Percentiles rank a stretch among this genome's conserved stretches.
These are phyloP conservation scores for Armadillidium nasatum DNA, from an alignment of 1,140 invertebrate species.

Conservation along the genomic window DNA sequence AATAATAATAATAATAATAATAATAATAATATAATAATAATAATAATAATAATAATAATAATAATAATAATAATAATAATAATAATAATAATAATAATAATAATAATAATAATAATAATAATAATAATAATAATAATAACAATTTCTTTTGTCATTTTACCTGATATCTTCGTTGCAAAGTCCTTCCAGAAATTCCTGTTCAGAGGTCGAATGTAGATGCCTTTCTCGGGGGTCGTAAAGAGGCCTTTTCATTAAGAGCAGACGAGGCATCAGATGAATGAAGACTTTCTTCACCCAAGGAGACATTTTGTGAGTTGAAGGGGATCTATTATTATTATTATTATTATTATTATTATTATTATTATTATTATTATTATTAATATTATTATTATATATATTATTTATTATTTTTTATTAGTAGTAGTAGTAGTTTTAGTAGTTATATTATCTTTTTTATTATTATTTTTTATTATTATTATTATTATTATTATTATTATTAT, in stretches of 20 bases:
- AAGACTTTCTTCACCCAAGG: constrained; percentile 82
- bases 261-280: constrained; percentile 77
- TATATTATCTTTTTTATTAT: neutral
- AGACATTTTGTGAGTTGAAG: constrained; percentile 93
- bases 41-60: too few species aligned
- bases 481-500: too few species aligned
- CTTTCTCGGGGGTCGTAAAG: constrained; percentile 71
- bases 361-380: neutral
- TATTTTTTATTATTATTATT: neutral
- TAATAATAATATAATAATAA: too few species aligned
- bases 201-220: constrained; percentile 13
- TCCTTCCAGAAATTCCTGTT: constrained; percentile 20
- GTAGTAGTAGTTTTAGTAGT: too few species aligned
- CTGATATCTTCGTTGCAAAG: constrained; percentile 23
- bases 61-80: too few species aligned
- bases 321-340: constrained; percentile 61
- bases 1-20: too few species aligned
- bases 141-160: neutral
- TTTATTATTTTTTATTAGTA: neutral
- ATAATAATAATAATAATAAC: too few species aligned
- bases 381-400: neutral
- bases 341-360: neutral
- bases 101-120: too few species aligned
- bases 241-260: constrained; percentile 81
- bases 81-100: too few species aligned